phyloP scores from a whole-genome alignment of 2,113 vertebrate species.

The Uria lomvia region DNA sequence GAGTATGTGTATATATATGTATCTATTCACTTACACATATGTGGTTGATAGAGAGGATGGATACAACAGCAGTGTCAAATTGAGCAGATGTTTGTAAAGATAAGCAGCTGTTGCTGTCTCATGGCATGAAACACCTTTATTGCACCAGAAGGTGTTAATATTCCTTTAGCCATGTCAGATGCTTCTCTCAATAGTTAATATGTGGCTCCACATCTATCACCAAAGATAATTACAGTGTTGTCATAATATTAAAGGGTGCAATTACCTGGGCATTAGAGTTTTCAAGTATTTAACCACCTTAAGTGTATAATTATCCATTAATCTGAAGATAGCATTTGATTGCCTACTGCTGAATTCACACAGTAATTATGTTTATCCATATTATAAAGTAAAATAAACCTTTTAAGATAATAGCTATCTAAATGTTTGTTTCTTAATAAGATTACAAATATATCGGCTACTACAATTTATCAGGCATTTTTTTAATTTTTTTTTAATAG shows the following conservation, averaged over 20 bases:
- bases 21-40: fast-evolving
- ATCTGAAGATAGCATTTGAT: slow-evolving; percentile 48
- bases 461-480: not conserved
- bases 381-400: slow-evolving; percentile 51
- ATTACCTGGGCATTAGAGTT: slow-evolving; percentile 42
- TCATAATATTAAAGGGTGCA: not conserved
- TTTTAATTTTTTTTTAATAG: not conserved
- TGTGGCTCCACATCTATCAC: not conserved
- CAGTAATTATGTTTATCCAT: slow-evolving; percentile 39
- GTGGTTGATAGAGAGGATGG: not conserved
- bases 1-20: too few relatives aligned
- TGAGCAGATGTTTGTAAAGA: not conserved
- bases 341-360: slow-evolving; percentile 12
- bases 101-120: not conserved
- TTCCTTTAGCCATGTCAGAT: not conserved
- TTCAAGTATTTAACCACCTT: slow-evolving; percentile 38
- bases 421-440: slow-evolving; percentile 21
- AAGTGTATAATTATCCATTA: slow-evolving; percentile 53
- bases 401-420: slow-evolving; percentile 24
- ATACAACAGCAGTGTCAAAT: not conserved
- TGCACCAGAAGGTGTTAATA: not conserved
- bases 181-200: not conserved
- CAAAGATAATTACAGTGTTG: not conserved
- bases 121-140: not conserved
- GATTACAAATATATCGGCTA: not conserved